Evolutionary conservation across 2,113 vertebrate species (phyloP).

Genomic region (Aspidoscelis tigris): DNA sequence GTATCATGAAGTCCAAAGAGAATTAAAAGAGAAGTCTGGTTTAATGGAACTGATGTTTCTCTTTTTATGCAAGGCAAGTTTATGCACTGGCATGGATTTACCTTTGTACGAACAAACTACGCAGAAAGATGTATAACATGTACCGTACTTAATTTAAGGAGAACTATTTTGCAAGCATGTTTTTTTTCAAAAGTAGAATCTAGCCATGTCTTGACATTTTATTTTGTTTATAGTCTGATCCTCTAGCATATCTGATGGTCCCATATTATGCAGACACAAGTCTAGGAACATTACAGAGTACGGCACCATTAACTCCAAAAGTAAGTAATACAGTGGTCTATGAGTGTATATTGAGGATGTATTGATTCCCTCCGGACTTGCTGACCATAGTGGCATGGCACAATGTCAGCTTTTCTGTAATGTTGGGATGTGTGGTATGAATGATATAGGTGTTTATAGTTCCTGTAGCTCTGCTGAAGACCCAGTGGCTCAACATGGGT

Average conservation of each 20-base stretch:
- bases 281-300: constrained; percentile 74
- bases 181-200: background rate
- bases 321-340: constrained; percentile 70
- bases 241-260: constrained; percentile 83
- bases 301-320: constrained; percentile 68
- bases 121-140: background rate
- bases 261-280: constrained; percentile 78
- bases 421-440: background rate
- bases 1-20: constrained; percentile 76
- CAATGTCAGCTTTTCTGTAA: background rate
- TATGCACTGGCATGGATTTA: constrained; percentile 8
- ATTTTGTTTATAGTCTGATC: constrained; percentile 76
- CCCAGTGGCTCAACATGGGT: too few species aligned
- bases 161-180: background rate
- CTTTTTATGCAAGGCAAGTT: constrained; percentile 83
- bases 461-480: too few species aligned
- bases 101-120: background rate
- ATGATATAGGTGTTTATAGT: background rate
- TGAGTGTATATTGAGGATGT: background rate
- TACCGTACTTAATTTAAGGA: background rate
- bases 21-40: constrained; percentile 72
- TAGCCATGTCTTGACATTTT: constrained; percentile 29
- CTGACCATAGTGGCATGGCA: background rate
- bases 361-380: background rate
- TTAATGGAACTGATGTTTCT: constrained; percentile 78